Conservation (phyloP, 2,113 vertebrate genomes). For the Anarrhichthys ocellatus region DNA sequence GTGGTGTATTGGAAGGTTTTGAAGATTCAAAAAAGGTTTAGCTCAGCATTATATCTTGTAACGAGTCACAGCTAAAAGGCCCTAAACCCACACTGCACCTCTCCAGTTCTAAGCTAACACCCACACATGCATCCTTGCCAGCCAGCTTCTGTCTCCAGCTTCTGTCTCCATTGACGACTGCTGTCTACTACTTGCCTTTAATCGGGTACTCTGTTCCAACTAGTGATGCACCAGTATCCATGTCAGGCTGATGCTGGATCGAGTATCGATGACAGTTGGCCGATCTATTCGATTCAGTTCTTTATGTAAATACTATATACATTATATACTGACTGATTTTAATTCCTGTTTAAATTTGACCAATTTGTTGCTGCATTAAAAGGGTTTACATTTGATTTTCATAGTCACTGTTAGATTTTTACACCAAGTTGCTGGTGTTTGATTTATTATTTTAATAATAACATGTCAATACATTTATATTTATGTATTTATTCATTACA, state of each 20-base stretch:
- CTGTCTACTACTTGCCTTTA: slow-evolving; percentile 15
- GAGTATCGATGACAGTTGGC: too few relatives aligned
- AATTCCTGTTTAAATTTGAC: too few relatives aligned
- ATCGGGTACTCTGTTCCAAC: slow-evolving; percentile 3
- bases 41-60: neutral
- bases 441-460: too few relatives aligned
- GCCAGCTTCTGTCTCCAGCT: slow-evolving; percentile 10
- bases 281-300: too few relatives aligned
- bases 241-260: neutral
- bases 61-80: neutral
- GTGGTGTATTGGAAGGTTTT: neutral
- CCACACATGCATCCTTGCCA: neutral
- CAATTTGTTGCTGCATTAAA: too few relatives aligned
- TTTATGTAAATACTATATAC: too few relatives aligned
- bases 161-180: slow-evolving; percentile 10
- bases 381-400: too few relatives aligned
- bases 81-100: neutral
- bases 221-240: too few relatives aligned
- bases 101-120: neutral
- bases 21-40: neutral
- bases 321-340: too few relatives aligned
- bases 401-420: too few relatives aligned
- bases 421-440: too few relatives aligned
- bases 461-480: too few relatives aligned
- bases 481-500: neutral